A percentile compares a stretch with the other conserved stretches of the same genome.
Conservation (phyloP, 2,888 invertebrate genomes). For the Agrotis segetum region DNA sequence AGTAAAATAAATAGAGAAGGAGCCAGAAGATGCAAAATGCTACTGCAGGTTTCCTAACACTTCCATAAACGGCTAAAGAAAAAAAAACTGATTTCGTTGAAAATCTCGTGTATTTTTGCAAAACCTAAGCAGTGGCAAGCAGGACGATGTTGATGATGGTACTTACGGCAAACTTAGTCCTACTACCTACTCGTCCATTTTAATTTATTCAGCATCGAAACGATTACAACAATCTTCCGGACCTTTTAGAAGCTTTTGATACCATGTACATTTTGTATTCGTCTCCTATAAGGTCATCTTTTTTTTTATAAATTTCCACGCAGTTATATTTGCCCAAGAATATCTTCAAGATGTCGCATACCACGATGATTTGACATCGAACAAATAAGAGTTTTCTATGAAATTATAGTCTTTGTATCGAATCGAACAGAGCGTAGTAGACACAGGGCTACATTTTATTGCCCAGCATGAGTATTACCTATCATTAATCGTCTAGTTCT, state of each 20-base stretch:
- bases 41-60: neutral
- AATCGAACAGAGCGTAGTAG: neutral
- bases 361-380: neutral
- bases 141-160: neutral
- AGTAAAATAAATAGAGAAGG: neutral
- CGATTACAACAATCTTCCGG: neutral
- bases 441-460: slow-evolving; percentile 5
- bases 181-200: no score
- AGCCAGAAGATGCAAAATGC: neutral
- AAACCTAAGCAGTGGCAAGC: neutral
- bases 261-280: no score
- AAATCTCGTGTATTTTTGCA: neutral
- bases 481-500: slow-evolving; percentile 7
- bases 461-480: neutral
- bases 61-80: neutral
- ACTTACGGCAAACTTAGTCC: neutral
- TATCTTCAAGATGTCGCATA: neutral
- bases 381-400: neutral
- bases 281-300: no score
- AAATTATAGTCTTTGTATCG: neutral
- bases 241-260: neutral
- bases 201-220: no score
- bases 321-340: neutral
- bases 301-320: neutral
- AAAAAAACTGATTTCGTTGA: neutral